These are phyloP conservation scores for Adelosebastes latens DNA, from an alignment of 2,797 vertebrate species.

Conservation along the genomic window DNA sequence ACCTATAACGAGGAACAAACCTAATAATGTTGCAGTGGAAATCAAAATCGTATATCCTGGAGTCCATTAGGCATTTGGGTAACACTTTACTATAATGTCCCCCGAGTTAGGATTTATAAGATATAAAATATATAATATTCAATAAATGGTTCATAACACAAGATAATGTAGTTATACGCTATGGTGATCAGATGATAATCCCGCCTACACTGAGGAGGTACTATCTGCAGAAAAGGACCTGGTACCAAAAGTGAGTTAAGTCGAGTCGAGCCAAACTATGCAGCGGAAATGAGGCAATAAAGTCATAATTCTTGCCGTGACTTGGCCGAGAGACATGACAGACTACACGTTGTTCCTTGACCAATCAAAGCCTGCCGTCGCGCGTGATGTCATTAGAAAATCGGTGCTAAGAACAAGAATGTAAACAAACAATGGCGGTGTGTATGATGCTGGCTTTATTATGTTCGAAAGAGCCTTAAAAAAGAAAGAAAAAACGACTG, in stretches of 20 bases:
- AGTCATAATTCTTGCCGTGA: neutral
- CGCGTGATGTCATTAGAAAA: too few species aligned
- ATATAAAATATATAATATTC: neutral
- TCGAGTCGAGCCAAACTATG: neutral
- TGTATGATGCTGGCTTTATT: too few species aligned
- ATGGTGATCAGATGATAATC: too few species aligned
- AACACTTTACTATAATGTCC: neutral
- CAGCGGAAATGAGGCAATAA: neutral
- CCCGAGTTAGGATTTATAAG: neutral
- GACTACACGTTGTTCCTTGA: neutral
- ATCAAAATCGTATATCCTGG: neutral
- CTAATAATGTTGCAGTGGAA: neutral
- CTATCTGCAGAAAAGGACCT: neutral
- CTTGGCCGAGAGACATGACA: neutral
- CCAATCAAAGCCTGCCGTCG: neutral
- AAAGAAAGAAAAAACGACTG: too few species aligned
- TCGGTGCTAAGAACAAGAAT: too few species aligned
- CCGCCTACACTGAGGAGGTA: neutral
- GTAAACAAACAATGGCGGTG: too few species aligned
- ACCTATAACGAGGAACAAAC: neutral
- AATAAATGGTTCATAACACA: neutral
- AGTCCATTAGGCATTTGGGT: neutral
- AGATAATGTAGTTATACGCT: neutral
- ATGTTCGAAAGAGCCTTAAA: too few species aligned
- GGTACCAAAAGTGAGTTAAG: neutral